A percentile compares a stretch with the other conserved stretches of the same genome.
Evolutionary conservation across 2,797 vertebrate genomes (phyloP).

Genomic region (Orestias chungarensis): DNA sequence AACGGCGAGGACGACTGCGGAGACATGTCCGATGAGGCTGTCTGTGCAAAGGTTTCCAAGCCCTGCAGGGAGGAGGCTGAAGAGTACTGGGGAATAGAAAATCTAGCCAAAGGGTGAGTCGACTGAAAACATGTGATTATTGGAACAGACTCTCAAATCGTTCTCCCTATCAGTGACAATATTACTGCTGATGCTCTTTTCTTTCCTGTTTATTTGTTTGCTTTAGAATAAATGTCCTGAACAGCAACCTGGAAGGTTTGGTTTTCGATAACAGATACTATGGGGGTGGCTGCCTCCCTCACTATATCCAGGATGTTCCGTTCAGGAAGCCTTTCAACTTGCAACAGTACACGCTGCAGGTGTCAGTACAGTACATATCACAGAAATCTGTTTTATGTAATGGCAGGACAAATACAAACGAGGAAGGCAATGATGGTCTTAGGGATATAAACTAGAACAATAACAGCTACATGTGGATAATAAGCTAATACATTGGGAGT

Average conservation of each 20-base stretch:
- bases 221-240: slow-evolving; percentile 92
- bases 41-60: slow-evolving; percentile 78
- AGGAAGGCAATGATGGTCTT: not conserved
- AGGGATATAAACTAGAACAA: not conserved
- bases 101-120: slow-evolving; percentile 89
- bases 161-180: not conserved
- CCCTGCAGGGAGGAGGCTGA: slow-evolving; percentile 83
- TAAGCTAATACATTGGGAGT: not conserved
- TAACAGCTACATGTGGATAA: not conserved
- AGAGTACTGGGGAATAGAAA: slow-evolving; percentile 90
- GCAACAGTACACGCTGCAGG: slow-evolving; percentile 64
- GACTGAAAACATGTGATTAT: not conserved
- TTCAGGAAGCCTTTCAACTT: slow-evolving; percentile 92
- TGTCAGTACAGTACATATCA: slow-evolving; percentile 13
- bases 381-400: not conserved
- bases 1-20: slow-evolving; percentile 95
- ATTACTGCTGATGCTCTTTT: not conserved
- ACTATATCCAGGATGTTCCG: slow-evolving; percentile 83
- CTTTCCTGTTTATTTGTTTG: no score
- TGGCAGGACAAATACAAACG: not conserved
- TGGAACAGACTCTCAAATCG: slow-evolving; percentile 3
- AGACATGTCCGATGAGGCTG: slow-evolving; percentile 89
- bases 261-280: slow-evolving; percentile 94
- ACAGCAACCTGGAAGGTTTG: slow-evolving; percentile 84
- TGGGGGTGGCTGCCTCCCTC: slow-evolving; percentile 86